Base-by-base conservation (phyloP, 1,140 invertebrate species). In the Diachasmimorpha longicaudata region DNA sequence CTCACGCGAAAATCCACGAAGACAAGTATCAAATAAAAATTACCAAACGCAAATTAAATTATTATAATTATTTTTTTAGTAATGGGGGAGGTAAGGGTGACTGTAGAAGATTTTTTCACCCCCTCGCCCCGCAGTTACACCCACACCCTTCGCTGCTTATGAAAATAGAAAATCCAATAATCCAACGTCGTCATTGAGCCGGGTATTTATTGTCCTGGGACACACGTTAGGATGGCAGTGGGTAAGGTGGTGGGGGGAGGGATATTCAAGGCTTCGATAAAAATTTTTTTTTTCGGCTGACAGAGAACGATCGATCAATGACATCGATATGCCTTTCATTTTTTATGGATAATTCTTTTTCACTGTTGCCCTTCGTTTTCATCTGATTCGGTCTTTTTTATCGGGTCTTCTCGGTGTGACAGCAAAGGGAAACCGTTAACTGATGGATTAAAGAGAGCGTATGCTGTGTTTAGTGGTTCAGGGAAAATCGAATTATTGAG, bases 81-180 rank as follows among this genome's bases (percentile, higher is more conserved):
- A n/a, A n/a, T n/a, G n/a, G n/a, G n/a, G n/a, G n/a, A n/a, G n/a
- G n/a, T n/a, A n/a, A n/a, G n/a, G n/a, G n/a, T n/a, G n/a, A n/a
- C n/a, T n/a, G n/a, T n/a, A n/a, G n/a, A n/a, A n/a, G n/a, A n/a
- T n/a, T n/a, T n/a, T 52, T 3, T 52, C 46, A 52, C 16, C 46
- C 46, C 69, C 19, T 16, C 25, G n/a, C 8, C 9, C 25, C n/a
- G n/a, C n/a, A n/a, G n/a, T n/a, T n/a, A n/a, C 31, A 42, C 19
- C 19, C 39, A 52, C 58, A 42, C 72, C 52, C 39, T 74, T 46
- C 39, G 52, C 21, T 74, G 44, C 68, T 75, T 72, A 72, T 72
- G 52, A 72, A 72, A 76, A 71, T 73, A 63, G 70, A 58, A 72
- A 72, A 73, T 77, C 70, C 71, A 77, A 77, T 77, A 77, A 77